A percentile compares a stretch with the other conserved stretches of the same genome.
phyloP scores from a whole-genome alignment of 2,113 vertebrate species.

The Quiscalus mexicanus region DNA sequence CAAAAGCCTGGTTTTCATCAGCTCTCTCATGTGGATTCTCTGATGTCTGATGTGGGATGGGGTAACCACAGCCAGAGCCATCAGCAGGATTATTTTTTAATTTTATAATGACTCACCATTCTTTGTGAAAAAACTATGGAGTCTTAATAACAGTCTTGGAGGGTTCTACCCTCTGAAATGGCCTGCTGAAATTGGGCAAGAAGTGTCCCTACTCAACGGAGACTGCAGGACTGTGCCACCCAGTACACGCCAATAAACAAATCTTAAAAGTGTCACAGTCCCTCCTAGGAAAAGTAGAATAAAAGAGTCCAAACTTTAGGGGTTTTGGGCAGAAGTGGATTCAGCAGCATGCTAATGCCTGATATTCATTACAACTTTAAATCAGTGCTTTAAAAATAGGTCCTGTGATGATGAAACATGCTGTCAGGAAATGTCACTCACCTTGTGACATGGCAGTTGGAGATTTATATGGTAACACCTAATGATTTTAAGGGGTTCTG shows the following conservation, averaged over 20 bases:
- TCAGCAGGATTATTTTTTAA: background rate
- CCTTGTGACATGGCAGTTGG: background rate
- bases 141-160: background rate
- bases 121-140: background rate
- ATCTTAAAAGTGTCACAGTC: background rate
- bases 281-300: background rate
- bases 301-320: background rate
- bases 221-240: background rate
- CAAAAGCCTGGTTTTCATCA: background rate
- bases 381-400: constrained; percentile 27
- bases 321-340: background rate
- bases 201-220: background rate
- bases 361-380: background rate
- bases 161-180: background rate
- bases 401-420: constrained; percentile 22
- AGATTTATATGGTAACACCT: background rate
- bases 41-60: background rate
- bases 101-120: background rate
- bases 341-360: background rate
- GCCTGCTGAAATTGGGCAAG: background rate
- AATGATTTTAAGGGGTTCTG: constrained; percentile 47
- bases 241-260: accelerated
- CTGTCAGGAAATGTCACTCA: constrained; percentile 11
- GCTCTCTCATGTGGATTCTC: background rate
- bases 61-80: background rate